phyloP scores from a whole-genome alignment of 2,797 vertebrate genomes.

The Microhierax caerulescens region DNA sequence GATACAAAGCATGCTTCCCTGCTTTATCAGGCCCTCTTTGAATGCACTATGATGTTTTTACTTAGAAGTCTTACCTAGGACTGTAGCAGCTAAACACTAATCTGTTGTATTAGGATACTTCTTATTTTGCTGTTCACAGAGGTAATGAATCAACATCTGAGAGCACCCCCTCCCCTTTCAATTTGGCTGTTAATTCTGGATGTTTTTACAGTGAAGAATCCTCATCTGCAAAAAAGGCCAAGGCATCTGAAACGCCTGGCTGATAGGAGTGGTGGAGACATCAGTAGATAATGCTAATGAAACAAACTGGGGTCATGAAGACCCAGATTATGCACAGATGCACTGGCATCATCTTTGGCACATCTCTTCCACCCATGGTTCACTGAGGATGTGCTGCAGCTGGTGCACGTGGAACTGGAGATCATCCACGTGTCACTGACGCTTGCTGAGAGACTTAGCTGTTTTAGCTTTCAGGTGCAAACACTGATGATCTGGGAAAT shows the following conservation, averaged over 20 bases:
- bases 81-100: not conserved
- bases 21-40: not conserved
- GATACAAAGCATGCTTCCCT: accelerated
- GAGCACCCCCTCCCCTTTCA: not conserved
- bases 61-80: not conserved
- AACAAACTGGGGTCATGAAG: not conserved
- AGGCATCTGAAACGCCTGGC: not conserved
- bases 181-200: not conserved
- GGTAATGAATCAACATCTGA: not conserved
- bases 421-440: not conserved
- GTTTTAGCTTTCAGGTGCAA: not conserved
- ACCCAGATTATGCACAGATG: not conserved
- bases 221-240: not conserved
- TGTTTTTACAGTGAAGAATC: not conserved
- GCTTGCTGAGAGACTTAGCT: not conserved
- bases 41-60: not conserved
- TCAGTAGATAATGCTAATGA: not conserved
- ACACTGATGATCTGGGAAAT: not conserved
- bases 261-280: not conserved
- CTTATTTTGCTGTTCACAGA: not conserved
- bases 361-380: not conserved
- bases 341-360: not conserved
- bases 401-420: not conserved
- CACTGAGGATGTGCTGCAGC: not conserved
- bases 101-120: not conserved